phyloP scores from a whole-genome alignment of 2,888 invertebrate species.

The Girardia tigrina region DNA sequence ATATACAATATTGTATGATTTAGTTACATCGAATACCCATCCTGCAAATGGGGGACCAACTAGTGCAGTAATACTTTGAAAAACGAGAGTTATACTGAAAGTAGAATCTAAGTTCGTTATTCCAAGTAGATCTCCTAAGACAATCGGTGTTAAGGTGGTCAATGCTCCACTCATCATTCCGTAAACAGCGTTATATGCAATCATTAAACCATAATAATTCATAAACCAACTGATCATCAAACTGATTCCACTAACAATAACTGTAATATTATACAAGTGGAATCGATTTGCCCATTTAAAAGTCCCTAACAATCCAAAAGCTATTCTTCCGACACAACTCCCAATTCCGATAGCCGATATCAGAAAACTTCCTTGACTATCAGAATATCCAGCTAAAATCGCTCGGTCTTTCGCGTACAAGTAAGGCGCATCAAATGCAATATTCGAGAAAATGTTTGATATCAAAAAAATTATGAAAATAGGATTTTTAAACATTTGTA shows the following conservation, averaged over 20 bases:
- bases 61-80: not conserved
- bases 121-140: not conserved
- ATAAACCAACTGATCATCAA: conserved; percentile 68
- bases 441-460: conserved; percentile 80
- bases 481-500: conserved; percentile 52
- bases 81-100: not conserved
- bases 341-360: conserved; percentile 76
- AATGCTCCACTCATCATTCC: conserved; percentile 44
- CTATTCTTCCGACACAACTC: conserved; percentile 76
- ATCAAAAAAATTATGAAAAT: conserved; percentile 72
- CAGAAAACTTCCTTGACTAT: conserved; percentile 57
- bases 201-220: conserved; percentile 61
- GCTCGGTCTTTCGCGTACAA: conserved; percentile 68
- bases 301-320: conserved; percentile 50
- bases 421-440: conserved; percentile 81
- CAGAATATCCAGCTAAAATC: conserved; percentile 41
- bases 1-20: not conserved
- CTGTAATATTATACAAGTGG: conserved; percentile 70
- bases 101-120: not conserved
- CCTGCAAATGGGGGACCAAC: not conserved
- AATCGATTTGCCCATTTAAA: conserved; percentile 68
- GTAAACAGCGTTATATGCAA: conserved; percentile 58
- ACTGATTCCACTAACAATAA: conserved; percentile 72
- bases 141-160: not conserved
- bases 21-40: not conserved